Conservation (phyloP, 2,888 invertebrate genomes). For the Thumatha senex region DNA sequence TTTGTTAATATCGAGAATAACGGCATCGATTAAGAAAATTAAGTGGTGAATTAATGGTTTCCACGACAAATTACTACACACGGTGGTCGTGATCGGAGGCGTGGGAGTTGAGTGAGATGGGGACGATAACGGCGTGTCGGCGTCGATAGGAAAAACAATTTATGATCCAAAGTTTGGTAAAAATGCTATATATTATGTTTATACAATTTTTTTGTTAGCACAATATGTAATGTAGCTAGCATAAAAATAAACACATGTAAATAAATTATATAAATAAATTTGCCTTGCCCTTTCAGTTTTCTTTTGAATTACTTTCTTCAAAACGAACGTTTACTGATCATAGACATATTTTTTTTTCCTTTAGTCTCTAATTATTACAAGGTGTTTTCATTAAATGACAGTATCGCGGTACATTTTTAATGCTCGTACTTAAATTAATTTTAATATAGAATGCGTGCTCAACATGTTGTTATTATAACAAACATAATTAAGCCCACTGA, state of each 20-base stretch:
- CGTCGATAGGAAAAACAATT: slow-evolving; percentile 61
- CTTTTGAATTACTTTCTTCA: too few species aligned
- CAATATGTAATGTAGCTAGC: slow-evolving; percentile 20
- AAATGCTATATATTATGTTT: slow-evolving; percentile 36
- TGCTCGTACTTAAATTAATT: too few species aligned
- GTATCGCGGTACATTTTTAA: too few species aligned
- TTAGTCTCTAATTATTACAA: too few species aligned
- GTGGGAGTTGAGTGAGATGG: slow-evolving; percentile 62
- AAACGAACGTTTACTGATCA: too few species aligned
- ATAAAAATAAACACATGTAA: neutral
- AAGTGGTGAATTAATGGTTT: slow-evolving; percentile 50
- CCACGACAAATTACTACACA: slow-evolving; percentile 64
- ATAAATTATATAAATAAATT: too few species aligned
- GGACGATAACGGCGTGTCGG: slow-evolving; percentile 58
- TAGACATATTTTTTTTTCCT: too few species aligned
- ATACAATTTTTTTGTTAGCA: slow-evolving; percentile 33
- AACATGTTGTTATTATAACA: slow-evolving; percentile 30
- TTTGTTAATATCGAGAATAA: slow-evolving; percentile 34
- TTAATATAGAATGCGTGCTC: too few species aligned
- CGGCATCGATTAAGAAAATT: slow-evolving; percentile 44
- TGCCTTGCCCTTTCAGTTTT: too few species aligned
- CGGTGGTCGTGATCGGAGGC: slow-evolving; percentile 55
- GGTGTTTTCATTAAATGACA: too few species aligned
- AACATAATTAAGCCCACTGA: slow-evolving; percentile 54
- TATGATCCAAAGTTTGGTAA: slow-evolving; percentile 47